Base-by-base conservation (phyloP, 2,113 vertebrate species). In the Coryphaenoides rupestris region DNA sequence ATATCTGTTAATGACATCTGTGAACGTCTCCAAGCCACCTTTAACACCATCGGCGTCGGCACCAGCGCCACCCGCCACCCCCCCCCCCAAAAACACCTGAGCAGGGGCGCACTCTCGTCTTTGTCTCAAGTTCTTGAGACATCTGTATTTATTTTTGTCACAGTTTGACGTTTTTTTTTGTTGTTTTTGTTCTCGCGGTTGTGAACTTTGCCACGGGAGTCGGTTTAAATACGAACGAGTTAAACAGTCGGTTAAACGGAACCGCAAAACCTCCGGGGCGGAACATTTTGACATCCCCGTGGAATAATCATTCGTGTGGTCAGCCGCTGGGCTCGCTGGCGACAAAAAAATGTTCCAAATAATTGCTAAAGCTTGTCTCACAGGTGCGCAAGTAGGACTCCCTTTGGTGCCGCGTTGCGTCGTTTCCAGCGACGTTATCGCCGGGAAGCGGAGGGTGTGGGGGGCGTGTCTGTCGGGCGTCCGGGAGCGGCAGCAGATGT, bases 401-500 rank as follows among this genome's bases (percentile, higher is more conserved):
- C 23, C 62, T 15, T 24, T 22, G 57, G 62, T 61, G 10, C 60
- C 55, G 19, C 16, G 17, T n/a, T n/a, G n/a, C n/a, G n/a, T n/a
- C 22, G 50, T 65, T 55, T 5, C 46, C 19, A 6, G 64, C 60
- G 58, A 70, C 22, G 3, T 80, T 73, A 69, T 19, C 6, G 52
- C 17, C 53, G 23, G 62, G n/a, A n/a, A n/a, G n/a, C n/a, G n/a
- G n/a, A n/a, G n/a, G n/a, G n/a, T n/a, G n/a, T n/a, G n/a, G n/a
- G n/a, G n/a, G n/a, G n/a, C n/a, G 70, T 68, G 33, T 7, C 9
- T 40, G 33, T 40, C 33, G 9, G 33, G 33, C 33, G 33, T 40
- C 33, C 73, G 74, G 80, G 74, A 67, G 80, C 78, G 66, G 67
- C 88, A 89, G 88, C 82, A 92, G 85, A 89, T 87, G 71, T 90